Base-by-base conservation (phyloP, 2,797 vertebrate species). In the Esox masquinongy region DNA sequence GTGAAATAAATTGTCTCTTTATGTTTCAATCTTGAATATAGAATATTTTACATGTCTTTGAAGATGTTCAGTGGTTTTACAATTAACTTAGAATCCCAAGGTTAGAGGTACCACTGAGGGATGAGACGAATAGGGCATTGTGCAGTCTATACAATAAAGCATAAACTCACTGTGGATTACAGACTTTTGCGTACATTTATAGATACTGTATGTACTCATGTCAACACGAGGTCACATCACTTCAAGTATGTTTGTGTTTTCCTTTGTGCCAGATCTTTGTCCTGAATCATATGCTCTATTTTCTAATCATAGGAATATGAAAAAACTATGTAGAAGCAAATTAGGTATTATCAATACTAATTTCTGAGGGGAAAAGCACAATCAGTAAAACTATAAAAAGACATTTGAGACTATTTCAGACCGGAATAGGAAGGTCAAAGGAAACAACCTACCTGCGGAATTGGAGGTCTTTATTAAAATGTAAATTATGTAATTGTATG, bases 221-320 rank as follows among this genome's bases (percentile, higher is more conserved):
- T 82, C 72, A 77, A n/a, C 63, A 72, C 64, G 64, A 84, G 73
- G 77, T 85, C 77, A 1, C 39, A 74, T 76, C 80, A 86, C 84
- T 85, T 74, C 76, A 87, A 77, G n/a, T 56, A n/a, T 56, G 19
- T 19, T 43, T 43, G 39, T 43, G 39, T 43, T 43, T 43, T 43
- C 77, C 24, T 82, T 77, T 22, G 75, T 43, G 17, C 14, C 72
- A 79, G 72, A 71, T 43, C 39, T 43, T 43, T 43, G 39, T 43
- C 39, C 5, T 43, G 39, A 43, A 43, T 3, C 39, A 43, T 9
- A 43, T 43, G 9, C 9, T 6, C 39, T 6, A 1, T 6, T 6
- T 31, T 31, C 29, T 31, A 31, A 31, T 31, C 29, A 31, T 31
- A 43, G 39, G 39, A 9, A 43, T 80, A 67, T 75, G 39, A 43